Conservation (phyloP, 2,113 vertebrate genomes). For the Engraulis encrasicolus region DNA sequence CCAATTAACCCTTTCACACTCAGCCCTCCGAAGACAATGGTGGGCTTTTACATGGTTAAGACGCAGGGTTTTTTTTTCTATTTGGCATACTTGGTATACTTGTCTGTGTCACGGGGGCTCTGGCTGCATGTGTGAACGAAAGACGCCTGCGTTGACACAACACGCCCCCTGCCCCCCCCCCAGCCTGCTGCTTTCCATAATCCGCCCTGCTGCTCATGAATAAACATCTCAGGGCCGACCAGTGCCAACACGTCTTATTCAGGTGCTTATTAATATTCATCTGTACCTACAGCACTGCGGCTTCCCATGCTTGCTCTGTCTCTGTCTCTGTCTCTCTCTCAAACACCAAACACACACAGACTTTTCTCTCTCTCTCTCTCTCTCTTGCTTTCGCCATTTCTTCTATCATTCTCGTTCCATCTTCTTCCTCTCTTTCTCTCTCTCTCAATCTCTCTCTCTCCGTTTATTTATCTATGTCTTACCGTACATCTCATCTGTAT, state of each 20-base stretch:
- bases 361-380: too few relatives aligned
- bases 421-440: too few relatives aligned
- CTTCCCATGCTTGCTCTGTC: too few relatives aligned
- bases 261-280: slow-evolving; percentile 63
- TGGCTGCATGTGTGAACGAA: slow-evolving; percentile 49
- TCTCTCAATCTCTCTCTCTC: too few relatives aligned
- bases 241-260: slow-evolving; percentile 52
- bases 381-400: too few relatives aligned
- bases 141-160: too few relatives aligned
- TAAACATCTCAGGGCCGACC: slow-evolving; percentile 58
- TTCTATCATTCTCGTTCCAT: too few relatives aligned
- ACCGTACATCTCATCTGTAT: too few relatives aligned
- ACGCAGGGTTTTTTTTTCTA: not conserved
- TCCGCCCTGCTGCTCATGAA: slow-evolving; percentile 65
- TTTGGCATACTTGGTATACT: too few relatives aligned
- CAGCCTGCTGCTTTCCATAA: slow-evolving; percentile 63
- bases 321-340: slow-evolving; percentile 36
- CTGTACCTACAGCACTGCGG: slow-evolving; percentile 45
- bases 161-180: too few relatives aligned
- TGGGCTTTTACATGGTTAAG: not conserved
- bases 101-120: not conserved
- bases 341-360: too few relatives aligned
- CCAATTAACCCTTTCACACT: not conserved
- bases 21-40: not conserved
- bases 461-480: too few relatives aligned